Conservation (phyloP, 2,797 vertebrate genomes). For the Hoplostethus mediterraneus region DNA sequence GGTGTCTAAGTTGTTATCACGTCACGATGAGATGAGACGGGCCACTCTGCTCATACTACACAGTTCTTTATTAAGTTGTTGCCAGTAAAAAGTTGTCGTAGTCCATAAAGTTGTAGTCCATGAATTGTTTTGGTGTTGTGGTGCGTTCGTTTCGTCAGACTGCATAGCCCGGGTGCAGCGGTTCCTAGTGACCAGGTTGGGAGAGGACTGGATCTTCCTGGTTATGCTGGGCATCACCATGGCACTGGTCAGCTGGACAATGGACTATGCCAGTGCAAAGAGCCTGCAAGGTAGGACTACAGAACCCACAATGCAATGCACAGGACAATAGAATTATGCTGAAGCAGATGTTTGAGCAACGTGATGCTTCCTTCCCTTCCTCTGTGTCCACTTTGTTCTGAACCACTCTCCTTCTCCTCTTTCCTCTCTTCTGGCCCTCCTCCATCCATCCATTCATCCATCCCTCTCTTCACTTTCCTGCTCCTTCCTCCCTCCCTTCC, state of each 20-base stretch:
- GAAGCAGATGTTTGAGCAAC: background rate
- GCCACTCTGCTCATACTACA: too few species aligned
- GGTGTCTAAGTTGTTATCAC: too few species aligned
- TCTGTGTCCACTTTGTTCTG: too few species aligned
- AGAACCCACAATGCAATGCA: conserved; percentile 17
- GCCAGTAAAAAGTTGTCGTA: too few species aligned
- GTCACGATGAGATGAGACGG: too few species aligned
- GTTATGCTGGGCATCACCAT: conserved; percentile 93
- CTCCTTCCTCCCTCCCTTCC: background rate
- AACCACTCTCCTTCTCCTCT: background rate
- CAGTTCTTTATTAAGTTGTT: too few species aligned
- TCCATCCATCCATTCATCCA: background rate
- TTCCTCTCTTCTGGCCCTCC: background rate
- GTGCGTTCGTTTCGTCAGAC: conserved; percentile 74
- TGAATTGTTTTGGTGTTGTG: background rate
- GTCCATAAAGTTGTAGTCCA: too few species aligned
- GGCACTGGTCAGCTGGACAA: conserved; percentile 96
- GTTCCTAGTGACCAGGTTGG: conserved; percentile 89
- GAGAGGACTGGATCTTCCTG: conserved; percentile 97
- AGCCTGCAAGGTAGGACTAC: conserved; percentile 88
- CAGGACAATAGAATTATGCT: background rate
- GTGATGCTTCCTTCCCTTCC: too few species aligned
- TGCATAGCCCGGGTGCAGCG: conserved; percentile 86
- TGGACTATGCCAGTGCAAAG: conserved; percentile 96
- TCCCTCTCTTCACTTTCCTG: background rate